Evolutionary conservation across 2,113 vertebrate genomes (phyloP).

Genomic region (Donacobius atricapilla): DNA sequence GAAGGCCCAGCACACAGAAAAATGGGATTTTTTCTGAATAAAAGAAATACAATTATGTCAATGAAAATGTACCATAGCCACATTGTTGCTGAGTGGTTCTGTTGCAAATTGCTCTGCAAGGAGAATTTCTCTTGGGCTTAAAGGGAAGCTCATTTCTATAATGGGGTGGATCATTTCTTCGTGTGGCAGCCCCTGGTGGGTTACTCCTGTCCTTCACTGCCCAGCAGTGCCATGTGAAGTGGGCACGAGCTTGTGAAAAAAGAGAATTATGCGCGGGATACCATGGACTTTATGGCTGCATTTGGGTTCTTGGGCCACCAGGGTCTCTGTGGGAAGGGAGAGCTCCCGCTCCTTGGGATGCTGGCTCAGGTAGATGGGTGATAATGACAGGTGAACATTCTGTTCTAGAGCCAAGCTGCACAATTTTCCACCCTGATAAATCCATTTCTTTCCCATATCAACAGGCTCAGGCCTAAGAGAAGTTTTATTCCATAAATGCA

Average conservation of each 20-base stretch:
- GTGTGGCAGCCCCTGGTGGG: neutral
- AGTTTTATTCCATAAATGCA: neutral
- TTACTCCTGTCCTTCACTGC: neutral
- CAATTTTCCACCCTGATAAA: neutral
- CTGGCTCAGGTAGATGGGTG: neutral
- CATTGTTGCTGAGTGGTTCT: neutral
- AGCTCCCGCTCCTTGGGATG: neutral
- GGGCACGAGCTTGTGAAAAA: neutral
- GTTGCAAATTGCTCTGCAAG: neutral
- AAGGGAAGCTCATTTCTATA: neutral
- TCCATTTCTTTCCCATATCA: neutral
- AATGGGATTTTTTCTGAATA: neutral
- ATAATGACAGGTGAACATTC: neutral
- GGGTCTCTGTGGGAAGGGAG: neutral
- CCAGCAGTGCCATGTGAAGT: neutral
- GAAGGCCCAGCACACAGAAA: neutral
- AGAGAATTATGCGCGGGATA: neutral
- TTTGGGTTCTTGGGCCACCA: neutral
- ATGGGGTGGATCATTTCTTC: neutral
- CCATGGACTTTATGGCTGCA: neutral
- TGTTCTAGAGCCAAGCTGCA: neutral
- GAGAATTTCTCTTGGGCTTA: neutral
- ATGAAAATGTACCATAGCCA: neutral
- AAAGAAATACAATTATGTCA: neutral
- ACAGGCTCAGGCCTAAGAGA: neutral